A percentile compares a stretch with the other conserved stretches of the same genome.
phyloP scores from a whole-genome alignment of 2,797 vertebrate species.

The Botia almorhae region DNA sequence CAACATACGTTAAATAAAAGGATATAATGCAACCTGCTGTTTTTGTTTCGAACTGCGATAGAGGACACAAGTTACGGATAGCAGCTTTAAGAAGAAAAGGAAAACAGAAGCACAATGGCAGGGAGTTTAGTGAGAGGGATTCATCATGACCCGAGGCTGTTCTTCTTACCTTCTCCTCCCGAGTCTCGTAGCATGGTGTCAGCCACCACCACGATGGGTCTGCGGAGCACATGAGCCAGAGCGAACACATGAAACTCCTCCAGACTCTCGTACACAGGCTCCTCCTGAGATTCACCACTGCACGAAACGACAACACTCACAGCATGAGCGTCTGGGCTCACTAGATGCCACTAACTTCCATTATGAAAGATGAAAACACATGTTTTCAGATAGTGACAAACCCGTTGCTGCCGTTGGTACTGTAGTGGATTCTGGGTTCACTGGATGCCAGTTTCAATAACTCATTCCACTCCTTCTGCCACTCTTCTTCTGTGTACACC shows the following conservation, averaged over 20 bases:
- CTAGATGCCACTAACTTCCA: too few relatives aligned
- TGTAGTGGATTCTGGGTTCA: conserved; percentile 90
- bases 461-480: conserved; percentile 98
- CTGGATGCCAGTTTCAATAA: conserved; percentile 90
- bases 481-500: conserved; percentile 97
- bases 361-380: too few relatives aligned
- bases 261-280: conserved; percentile 95
- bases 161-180: conserved; percentile 87
- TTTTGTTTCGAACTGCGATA: too few relatives aligned
- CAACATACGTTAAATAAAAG: too few relatives aligned
- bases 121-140: too few relatives aligned
- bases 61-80: too few relatives aligned
- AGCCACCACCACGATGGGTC: conserved; percentile 94
- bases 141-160: too few relatives aligned
- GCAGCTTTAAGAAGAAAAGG: too few relatives aligned
- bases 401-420: conserved; percentile 82
- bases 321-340: not conserved
- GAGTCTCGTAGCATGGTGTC: conserved; percentile 98
- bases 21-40: too few relatives aligned
- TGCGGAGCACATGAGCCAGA: conserved; percentile 90
- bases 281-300: conserved; percentile 88
- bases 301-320: conserved; percentile 12
- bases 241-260: conserved; percentile 98
- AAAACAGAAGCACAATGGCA: not conserved
- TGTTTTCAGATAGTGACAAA: conserved; percentile 65